A percentile compares a stretch with the other conserved stretches of the same genome.
These are phyloP conservation scores for Gerosis bhagava DNA, from an alignment of 2,888 invertebrate species.

Conservation along the genomic window DNA sequence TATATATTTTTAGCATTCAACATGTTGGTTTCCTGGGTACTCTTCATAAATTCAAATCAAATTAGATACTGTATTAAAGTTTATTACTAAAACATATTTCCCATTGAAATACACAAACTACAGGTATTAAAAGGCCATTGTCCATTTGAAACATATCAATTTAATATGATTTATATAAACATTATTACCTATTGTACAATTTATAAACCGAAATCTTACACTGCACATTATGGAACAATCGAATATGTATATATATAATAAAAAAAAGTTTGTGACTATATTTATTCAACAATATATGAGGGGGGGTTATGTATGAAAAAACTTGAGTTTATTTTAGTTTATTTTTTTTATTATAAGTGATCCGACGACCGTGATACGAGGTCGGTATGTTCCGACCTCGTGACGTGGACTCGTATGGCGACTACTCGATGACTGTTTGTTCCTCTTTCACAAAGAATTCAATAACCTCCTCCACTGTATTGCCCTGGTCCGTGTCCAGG, in stretches of 20 bases:
- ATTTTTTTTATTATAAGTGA: too few relatives aligned
- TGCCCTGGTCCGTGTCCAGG: constrained; percentile 91
- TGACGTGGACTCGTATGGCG: constrained; percentile 54
- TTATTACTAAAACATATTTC: constrained; percentile 51
- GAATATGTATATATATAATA: too few relatives aligned
- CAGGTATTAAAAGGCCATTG: constrained; percentile 67
- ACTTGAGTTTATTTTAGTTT: constrained; percentile 45
- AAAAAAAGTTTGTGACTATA: constrained; percentile 48
- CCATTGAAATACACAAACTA: constrained; percentile 34
- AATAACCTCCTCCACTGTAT: constrained; percentile 96
- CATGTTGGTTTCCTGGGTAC: too few relatives aligned
- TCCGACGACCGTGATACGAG: constrained; percentile 39
- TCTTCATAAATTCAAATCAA: constrained; percentile 14
- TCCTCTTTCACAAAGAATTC: constrained; percentile 99
- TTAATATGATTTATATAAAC: constrained; percentile 78
- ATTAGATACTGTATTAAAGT: constrained; percentile 34
- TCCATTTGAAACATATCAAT: constrained; percentile 78
- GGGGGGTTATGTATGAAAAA: constrained; percentile 62
- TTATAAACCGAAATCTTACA: constrained; percentile 64
- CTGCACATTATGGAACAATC: constrained; percentile 55
- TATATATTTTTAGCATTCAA: too few relatives aligned
- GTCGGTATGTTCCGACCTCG: constrained; percentile 54
- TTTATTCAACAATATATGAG: constrained; percentile 35
- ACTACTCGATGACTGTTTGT: constrained; percentile 89
- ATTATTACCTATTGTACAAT: constrained; percentile 76